These are phyloP conservation scores for Idaea aversata DNA, from an alignment of 2,888 invertebrate species.

Conservation along the genomic window DNA sequence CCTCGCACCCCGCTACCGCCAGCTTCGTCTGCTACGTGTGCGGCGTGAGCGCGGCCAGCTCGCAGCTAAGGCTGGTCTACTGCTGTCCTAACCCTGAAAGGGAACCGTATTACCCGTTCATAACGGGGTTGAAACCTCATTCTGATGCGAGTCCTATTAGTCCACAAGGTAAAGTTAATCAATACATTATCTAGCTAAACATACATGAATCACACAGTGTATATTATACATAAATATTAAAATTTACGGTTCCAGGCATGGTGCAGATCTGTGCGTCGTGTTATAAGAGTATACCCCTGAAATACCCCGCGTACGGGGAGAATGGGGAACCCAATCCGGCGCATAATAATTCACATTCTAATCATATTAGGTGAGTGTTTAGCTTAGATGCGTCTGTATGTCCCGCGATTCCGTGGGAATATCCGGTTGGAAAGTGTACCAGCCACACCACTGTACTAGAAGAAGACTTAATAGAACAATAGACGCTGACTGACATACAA, in stretches of 20 bases:
- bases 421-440: not conserved
- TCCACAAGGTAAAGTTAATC: slow-evolving; percentile 87
- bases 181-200: too few relatives aligned
- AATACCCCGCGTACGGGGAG: slow-evolving; percentile 86
- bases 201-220: too few relatives aligned
- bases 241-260: slow-evolving; percentile 86
- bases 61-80: slow-evolving; percentile 90
- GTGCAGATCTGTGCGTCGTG: slow-evolving; percentile 93
- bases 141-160: slow-evolving; percentile 93
- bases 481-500: too few relatives aligned
- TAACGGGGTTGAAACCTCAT: slow-evolving; percentile 88
- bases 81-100: slow-evolving; percentile 91
- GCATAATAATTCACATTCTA: slow-evolving; percentile 60
- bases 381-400: not conserved
- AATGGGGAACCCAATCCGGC: slow-evolving; percentile 75
- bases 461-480: too few relatives aligned
- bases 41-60: slow-evolving; percentile 88
- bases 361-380: slow-evolving; percentile 66
- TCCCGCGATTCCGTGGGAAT: not conserved
- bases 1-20: slow-evolving; percentile 56
- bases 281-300: slow-evolving; percentile 89
- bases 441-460: slow-evolving; percentile 6
- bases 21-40: slow-evolving; percentile 95
- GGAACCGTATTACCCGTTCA: slow-evolving; percentile 95
- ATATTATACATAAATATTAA: too few relatives aligned